Evolutionary conservation across 2,113 vertebrate genomes (phyloP).

Genomic region (Rostratula benghalensis): DNA sequence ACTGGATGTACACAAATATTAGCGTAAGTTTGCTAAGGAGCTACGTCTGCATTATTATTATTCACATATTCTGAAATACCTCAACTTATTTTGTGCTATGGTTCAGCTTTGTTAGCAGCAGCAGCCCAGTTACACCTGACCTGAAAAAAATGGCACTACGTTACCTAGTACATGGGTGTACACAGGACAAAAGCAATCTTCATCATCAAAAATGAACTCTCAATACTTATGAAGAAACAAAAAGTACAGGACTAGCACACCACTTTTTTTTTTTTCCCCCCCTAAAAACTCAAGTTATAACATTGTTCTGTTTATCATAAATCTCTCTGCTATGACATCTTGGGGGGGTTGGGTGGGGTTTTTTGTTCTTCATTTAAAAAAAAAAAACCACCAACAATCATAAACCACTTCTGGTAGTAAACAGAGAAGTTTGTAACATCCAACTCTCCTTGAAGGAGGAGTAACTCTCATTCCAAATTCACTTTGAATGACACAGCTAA

Average conservation of each 20-base stretch:
- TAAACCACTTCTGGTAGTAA: not conserved
- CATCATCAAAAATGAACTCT: not conserved
- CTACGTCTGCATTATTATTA: not conserved
- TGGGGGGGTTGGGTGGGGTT: not conserved
- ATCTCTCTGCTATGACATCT: not conserved
- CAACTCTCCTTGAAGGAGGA: not conserved
- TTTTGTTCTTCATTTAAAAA: not conserved
- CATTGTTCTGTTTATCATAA: no score
- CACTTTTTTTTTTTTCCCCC: no score
- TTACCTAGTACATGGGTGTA: not conserved
- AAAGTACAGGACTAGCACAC: not conserved
- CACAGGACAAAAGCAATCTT: not conserved
- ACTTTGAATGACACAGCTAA: not conserved
- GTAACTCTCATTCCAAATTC: not conserved
- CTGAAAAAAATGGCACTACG: not conserved
- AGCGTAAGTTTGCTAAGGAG: not conserved
- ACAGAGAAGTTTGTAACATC: not conserved
- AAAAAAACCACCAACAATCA: not conserved
- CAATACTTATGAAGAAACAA: not conserved
- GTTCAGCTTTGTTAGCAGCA: not conserved
- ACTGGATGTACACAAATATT: not conserved
- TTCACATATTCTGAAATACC: not conserved
- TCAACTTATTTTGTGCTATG: not conserved
- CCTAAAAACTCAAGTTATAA: not conserved
- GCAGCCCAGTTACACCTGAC: not conserved